phyloP scores from a whole-genome alignment of 2,888 invertebrate species.

The Lasioglossum zephyrum region DNA sequence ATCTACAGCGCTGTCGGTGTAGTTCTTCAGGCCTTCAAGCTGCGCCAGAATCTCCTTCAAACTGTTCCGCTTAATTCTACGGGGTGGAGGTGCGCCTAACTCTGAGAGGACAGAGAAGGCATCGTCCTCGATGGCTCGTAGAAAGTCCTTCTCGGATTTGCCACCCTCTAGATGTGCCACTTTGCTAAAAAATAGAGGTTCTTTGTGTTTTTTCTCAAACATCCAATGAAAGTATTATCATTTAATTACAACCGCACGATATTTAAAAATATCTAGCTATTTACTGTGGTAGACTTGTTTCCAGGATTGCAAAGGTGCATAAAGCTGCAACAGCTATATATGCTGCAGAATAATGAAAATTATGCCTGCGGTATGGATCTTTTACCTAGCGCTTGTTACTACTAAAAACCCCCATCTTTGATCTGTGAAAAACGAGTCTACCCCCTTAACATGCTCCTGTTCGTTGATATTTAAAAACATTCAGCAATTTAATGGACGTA shows the following conservation, averaged over 20 bases:
- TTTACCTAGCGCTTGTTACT: no score
- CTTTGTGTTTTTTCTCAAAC: not conserved
- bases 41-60: conserved; percentile 72
- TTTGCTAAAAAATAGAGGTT: conserved; percentile 46
- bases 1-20: conserved; percentile 76
- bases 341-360: no score
- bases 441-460: no score
- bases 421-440: no score
- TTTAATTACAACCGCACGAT: no score
- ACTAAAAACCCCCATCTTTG: no score
- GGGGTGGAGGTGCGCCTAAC: conserved; percentile 78
- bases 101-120: conserved; percentile 78
- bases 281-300: no score
- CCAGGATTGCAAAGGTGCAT: no score
- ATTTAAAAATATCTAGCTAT: no score
- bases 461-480: no score
- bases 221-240: not conserved
- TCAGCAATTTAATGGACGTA: conserved; percentile 50
- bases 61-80: conserved; percentile 77
- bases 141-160: conserved; percentile 74
- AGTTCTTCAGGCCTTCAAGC: conserved; percentile 73
- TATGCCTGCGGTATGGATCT: no score
- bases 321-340: no score
- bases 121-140: conserved; percentile 79
- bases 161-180: conserved; percentile 72